A percentile compares a stretch with the other conserved stretches of the same genome.
Conservation (phyloP, 2,888 invertebrate species). For the Odontothrips loti region DNA sequence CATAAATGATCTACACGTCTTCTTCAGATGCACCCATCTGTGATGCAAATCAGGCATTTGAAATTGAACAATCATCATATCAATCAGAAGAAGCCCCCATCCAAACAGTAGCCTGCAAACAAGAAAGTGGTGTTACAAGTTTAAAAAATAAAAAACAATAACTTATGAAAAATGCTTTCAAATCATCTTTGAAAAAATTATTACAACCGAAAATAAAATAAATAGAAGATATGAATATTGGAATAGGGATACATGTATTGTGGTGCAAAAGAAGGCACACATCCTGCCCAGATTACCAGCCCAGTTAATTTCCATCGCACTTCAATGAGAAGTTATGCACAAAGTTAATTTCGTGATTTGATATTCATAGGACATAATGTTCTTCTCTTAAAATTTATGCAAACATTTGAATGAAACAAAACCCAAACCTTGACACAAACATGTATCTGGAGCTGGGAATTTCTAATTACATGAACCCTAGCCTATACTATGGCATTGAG, state of each 20-base stretch:
- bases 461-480: neutral
- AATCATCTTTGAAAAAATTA: neutral
- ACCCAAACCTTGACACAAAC: too few relatives aligned
- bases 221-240: neutral
- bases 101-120: neutral
- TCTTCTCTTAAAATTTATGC: too few relatives aligned
- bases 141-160: neutral
- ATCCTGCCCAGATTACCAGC: too few relatives aligned
- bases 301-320: too few relatives aligned
- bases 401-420: too few relatives aligned
- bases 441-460: neutral
- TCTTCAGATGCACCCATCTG: neutral
- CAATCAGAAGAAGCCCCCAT: neutral
- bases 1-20: neutral
- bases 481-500: neutral
- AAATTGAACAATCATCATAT: neutral
- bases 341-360: too few relatives aligned
- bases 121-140: neutral
- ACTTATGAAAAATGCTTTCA: neutral
- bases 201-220: neutral
- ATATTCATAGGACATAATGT: too few relatives aligned
- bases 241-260: too few relatives aligned
- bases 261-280: too few relatives aligned
- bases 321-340: too few relatives aligned
- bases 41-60: neutral